Evolutionary conservation across 2,797 vertebrate genomes (phyloP), one percentile per base, ranked within the genome.

Genomic region (Erethizon dorsatum): DNA sequence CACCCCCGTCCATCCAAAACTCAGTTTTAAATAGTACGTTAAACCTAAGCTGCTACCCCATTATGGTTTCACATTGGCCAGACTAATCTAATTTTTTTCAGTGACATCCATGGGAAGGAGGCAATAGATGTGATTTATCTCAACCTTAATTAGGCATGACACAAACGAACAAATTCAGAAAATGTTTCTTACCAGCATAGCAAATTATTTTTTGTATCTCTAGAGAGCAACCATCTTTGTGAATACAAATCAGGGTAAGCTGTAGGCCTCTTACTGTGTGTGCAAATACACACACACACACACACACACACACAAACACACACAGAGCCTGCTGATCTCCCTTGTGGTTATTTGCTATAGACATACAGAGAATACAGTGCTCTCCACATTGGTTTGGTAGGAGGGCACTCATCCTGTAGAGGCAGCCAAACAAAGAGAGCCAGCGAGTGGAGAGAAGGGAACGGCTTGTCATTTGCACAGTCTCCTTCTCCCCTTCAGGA

Each of bases 61-160:
- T 82, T 95, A 73, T 45, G n/a, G 96, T 95, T 96, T 97, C 86
- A 78, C 84, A 41, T 95, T 93, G 90, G 26, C 92, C 84, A 88
- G 83, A 95, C 69, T 97, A 96, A 96, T 97, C 85, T 84, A 89
- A 87, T 96, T 91, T 95, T 94, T 88, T 92, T 91, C 2, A 2
- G 86, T 96, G 94, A 96, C 80, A 96, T 96, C 94, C 85, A 1
- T 90, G 80, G 52, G 52, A 95, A 63, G 54, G 61, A 95, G 87
- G 89, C 71, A 87, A 26, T 95, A 85, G 45, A 95, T 37, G 24
- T 97, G 94, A 96, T 96, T 97, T 94, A 91, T 95, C 94, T 97
- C 96, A 93, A 7, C 26, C 31, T 88, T 97, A 94, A 96, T 95
- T 93, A 93, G 57, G 47, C 83, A 20, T 93, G 95, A 61, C 95